Conservation (phyloP, 2,888 invertebrate genomes). For the Rotaria socialis region DNA sequence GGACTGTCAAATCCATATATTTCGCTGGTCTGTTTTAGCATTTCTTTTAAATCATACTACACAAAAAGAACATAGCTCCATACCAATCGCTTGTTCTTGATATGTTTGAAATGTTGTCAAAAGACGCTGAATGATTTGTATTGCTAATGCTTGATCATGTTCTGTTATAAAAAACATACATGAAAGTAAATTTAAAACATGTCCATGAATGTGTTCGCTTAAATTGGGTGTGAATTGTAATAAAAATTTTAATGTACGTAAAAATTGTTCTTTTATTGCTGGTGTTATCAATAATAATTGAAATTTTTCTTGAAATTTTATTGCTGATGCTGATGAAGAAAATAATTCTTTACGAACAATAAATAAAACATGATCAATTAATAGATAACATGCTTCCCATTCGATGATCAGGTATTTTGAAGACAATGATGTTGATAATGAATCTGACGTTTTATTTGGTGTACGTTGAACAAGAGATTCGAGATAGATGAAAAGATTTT, state of each 20-base stretch:
- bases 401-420: neutral
- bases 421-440: neutral
- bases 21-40: no score
- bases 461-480: constrained; percentile 20
- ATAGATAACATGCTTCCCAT: constrained; percentile 34
- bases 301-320: neutral
- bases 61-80: neutral
- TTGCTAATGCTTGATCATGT: constrained; percentile 4
- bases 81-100: constrained; percentile 17
- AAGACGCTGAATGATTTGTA: constrained; percentile 18
- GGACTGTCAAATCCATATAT: no score
- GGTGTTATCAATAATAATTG: neutral
- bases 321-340: neutral
- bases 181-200: constrained; percentile 10
- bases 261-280: neutral
- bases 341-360: constrained; percentile 2
- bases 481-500: neutral
- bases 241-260: neutral
- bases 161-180: constrained; percentile 3
- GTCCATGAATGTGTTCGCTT: constrained; percentile 17
- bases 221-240: constrained; percentile 8
- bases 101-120: neutral
- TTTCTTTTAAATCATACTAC: no score
- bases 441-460: neutral
- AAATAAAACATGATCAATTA: constrained; percentile 34